Evolutionary conservation across 2,888 invertebrate genomes (phyloP), one percentile per base, ranked within the genome.

Genomic region (Mesochorus sp.): DNA sequence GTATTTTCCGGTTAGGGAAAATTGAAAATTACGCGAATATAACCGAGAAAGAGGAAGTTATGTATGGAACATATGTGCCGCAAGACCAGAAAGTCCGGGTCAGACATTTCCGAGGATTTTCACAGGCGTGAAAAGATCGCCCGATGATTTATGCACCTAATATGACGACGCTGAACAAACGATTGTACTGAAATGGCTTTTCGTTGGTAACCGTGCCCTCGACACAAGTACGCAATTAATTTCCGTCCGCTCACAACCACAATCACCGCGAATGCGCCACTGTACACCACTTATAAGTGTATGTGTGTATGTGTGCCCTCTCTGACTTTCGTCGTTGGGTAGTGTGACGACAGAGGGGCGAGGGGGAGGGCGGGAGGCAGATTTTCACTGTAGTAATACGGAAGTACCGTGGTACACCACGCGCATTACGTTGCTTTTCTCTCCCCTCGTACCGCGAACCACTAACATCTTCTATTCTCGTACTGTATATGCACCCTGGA

Each of bases 151-250:
- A 34, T 49, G 24, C 21, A n/a, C n/a, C 19, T 26, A 17, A 70
- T 49, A 82, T 79, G 70, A 70, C 80, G 66, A 81, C 70, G 81
- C 57, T 80, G 80, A 28, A 55, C 49, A 39, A 57, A 70, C 51
- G 67, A 77, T 59, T 61, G 59, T 44, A 39, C 77, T 81, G 81
- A 44, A 68, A 84, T 83, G 85, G 80, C 81, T 84, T 85, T 87
- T 86, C 85, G 84, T 85, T 85, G 85, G 85, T 86, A 83, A 82
- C 49, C 17, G 34, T 24, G 24, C 47, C 75, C 83, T 84, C n/a
- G 5, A 10, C 82, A 85, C 89, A 88, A 88, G 86, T 85, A 86
- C 85, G 86, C 88, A 87, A 89, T 89, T 88, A 89, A 89, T 89
- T 88, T 88, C 86, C 84, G 85, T 84, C 86, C 82, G 84, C 76